These are phyloP conservation scores for Mactra quadrangularis DNA, from an alignment of 1,140 invertebrate species.

Conservation along the genomic window DNA sequence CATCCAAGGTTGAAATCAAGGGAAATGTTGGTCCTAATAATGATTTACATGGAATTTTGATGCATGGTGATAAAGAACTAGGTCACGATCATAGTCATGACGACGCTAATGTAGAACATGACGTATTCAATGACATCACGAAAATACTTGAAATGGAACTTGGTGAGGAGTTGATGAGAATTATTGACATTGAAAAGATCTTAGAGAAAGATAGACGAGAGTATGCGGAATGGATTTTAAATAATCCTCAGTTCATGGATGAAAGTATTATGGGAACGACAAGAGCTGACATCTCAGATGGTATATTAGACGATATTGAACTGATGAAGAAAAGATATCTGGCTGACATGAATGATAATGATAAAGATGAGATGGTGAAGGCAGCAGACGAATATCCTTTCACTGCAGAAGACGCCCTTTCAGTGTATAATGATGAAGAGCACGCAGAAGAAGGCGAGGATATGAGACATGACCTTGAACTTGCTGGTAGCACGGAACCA, in stretches of 20 bases:
- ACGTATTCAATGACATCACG: slow-evolving; percentile 43
- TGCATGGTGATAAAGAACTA: slow-evolving; percentile 63
- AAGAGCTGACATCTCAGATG: slow-evolving; percentile 62
- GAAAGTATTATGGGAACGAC: slow-evolving; percentile 45
- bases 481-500: slow-evolving; percentile 69
- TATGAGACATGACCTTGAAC: slow-evolving; percentile 66
- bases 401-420: slow-evolving; percentile 50
- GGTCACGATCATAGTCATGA: slow-evolving; percentile 64
- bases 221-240: slow-evolving; percentile 65
- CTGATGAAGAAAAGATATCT: slow-evolving; percentile 65
- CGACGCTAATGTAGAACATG: slow-evolving; percentile 15
- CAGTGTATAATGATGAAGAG: slow-evolving; percentile 1
- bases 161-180: slow-evolving; percentile 65
- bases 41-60: slow-evolving; percentile 66
- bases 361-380: not conserved
- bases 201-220: slow-evolving; percentile 65
- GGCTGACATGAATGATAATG: slow-evolving; percentile 40
- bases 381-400: slow-evolving; percentile 40
- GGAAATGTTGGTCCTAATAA: slow-evolving; percentile 45
- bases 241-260: slow-evolving; percentile 34
- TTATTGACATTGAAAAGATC: slow-evolving; percentile 63
- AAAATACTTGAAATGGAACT: slow-evolving; percentile 42
- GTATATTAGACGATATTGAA: slow-evolving; percentile 64
- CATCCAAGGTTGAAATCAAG: not conserved
- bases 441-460: slow-evolving; percentile 60